Percentiles rank a stretch among this genome's conserved stretches.
phyloP scores from a whole-genome alignment of 2,888 invertebrate species.

The Eurois occulta region DNA sequence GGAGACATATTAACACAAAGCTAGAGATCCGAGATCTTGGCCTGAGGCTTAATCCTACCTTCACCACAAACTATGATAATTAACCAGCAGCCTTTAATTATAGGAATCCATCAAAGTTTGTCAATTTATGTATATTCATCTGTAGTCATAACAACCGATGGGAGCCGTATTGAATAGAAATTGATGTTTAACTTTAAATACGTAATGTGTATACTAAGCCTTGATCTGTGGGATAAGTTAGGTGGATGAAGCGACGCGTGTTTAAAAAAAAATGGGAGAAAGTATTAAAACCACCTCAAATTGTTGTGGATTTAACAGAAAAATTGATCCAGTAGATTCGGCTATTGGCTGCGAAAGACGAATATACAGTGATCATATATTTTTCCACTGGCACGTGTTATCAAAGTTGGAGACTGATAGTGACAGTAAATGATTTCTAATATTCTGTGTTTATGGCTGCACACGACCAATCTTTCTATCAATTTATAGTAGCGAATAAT shows the following conservation, averaged over 20 bases:
- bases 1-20: neutral
- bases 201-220: conserved; percentile 58
- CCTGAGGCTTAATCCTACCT: neutral
- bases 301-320: too few relatives aligned
- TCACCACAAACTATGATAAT: conserved; percentile 24
- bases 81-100: conserved; percentile 46
- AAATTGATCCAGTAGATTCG: neutral
- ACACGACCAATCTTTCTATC: too few relatives aligned
- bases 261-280: neutral
- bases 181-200: conserved; percentile 71
- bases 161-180: conserved; percentile 68
- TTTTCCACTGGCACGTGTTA: too few relatives aligned
- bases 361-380: too few relatives aligned
- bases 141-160: conserved; percentile 55
- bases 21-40: neutral
- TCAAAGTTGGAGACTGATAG: too few relatives aligned
- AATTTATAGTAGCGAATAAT: too few relatives aligned
- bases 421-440: too few relatives aligned
- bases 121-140: conserved; percentile 62
- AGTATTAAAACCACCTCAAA: neutral
- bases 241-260: conserved; percentile 17
- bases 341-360: neutral
- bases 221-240: conserved; percentile 29
- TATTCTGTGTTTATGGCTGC: too few relatives aligned
- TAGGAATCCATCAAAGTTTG: conserved; percentile 59